These are phyloP conservation scores for Automeris io DNA, from an alignment of 2,888 invertebrate genomes.

Conservation along the genomic window DNA sequence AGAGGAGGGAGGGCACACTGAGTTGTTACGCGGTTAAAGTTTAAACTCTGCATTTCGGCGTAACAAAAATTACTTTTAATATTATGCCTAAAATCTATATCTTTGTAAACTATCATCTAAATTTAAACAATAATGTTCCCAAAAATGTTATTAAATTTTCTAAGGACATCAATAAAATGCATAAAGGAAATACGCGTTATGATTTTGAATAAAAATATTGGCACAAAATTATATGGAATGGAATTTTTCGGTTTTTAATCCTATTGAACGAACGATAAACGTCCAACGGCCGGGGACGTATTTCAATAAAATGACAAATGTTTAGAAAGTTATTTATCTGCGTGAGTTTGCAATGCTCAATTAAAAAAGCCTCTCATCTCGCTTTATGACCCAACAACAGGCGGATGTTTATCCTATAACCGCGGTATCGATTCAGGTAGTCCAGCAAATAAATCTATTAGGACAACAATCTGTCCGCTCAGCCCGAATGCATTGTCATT, in stretches of 20 bases:
- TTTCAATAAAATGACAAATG: constrained; percentile 74
- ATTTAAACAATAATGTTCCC: constrained; percentile 21
- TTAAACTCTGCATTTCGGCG: constrained; percentile 20
- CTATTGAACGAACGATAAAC: constrained; percentile 61
- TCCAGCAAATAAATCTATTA: constrained; percentile 63
- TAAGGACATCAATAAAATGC: constrained; percentile 28
- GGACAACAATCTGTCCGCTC: constrained; percentile 45
- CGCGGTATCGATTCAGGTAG: constrained; percentile 68
- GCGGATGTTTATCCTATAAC: constrained; percentile 67
- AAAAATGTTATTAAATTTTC: constrained; percentile 36
- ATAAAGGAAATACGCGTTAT: constrained; percentile 49
- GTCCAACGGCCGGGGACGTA: constrained; percentile 54
- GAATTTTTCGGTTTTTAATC: constrained; percentile 70
- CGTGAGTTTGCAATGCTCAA: constrained; percentile 54
- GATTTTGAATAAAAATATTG: constrained; percentile 40
- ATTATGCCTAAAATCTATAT: neutral
- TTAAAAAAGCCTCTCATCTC: constrained; percentile 50
- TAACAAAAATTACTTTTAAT: neutral
- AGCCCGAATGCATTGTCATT: constrained; percentile 42
- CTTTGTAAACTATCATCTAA: constrained; percentile 5
- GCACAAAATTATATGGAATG: constrained; percentile 50
- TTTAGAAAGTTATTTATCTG: constrained; percentile 73
- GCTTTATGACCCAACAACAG: constrained; percentile 50
- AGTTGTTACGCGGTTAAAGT: constrained; percentile 42
- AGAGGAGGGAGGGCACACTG: constrained; percentile 23